Evolutionary conservation across 2,888 invertebrate species (phyloP), one percentile per base, ranked within the genome.

Genomic region (Belgica antarctica): DNA sequence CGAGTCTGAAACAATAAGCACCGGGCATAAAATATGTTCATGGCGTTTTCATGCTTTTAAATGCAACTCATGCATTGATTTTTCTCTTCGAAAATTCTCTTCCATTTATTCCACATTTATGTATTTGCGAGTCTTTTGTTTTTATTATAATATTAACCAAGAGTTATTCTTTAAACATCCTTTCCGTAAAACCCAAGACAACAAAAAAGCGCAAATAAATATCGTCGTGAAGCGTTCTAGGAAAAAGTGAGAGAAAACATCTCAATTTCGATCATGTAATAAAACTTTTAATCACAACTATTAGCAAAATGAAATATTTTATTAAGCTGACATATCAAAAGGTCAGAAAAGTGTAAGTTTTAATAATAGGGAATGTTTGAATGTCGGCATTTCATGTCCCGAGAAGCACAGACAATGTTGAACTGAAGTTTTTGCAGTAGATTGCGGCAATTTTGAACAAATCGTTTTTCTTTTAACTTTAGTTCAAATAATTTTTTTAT

Each of bases 41-140:
- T 66, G 65, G 65, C 65, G 65, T 66, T 66, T 66, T 66, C 65
- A 66, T 66, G 65, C 65, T 52, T 52, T n/a, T n/a, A n/a, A 52
- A 52, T 52, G 52, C 52, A 52, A 22, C 52, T 52, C 52, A 52
- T 52, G 52, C 52, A 52, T 52, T 52, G 52, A 52, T 52, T 52
- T 52, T 52, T n/a, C 15, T 41, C 41, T 5, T 41, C 52, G 17
- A 22, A 52, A 52, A 52, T 52, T 52, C 17, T 41, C 41, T 41
- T 41, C n/a, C 41, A 41, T n/a, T n/a, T n/a, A n/a, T n/a, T n/a
- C n/a, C n/a, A n/a, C n/a, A n/a, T 41, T 52, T 52, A 52, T 52
- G 52, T 22, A 52, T 52, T 7, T 52, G 52, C 52, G n/a, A 52
- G 52, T 52, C 52, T 52, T 52, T 52, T 52, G 52, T 52, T 52